Base-by-base conservation (phyloP, 2,888 invertebrate species). In the Pristionchus japonicus region DNA sequence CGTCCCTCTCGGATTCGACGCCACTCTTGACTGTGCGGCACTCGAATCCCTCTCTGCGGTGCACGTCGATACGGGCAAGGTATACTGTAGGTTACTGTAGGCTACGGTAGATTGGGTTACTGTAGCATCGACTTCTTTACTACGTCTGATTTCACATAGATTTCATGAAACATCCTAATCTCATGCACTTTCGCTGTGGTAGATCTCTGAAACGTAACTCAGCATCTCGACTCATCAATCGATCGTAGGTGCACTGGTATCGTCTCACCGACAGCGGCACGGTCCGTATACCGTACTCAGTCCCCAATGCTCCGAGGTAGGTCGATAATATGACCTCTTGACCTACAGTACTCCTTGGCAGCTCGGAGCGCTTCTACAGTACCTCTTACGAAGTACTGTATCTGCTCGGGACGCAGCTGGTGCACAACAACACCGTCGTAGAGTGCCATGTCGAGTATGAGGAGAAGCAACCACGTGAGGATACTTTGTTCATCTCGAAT, bases 1-100 rank as follows among this genome's bases (percentile, higher is more conserved):
- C 70, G 86, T 86, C 6, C 70, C 86, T 31, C 86, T 86, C 49
- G 86, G 86, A 27, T 70, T 49, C 70, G 70, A 67, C 13, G 70
- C 49, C 31, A 47, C 70, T 17, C 3, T 86, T 23, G 20, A 43
- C 34, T 86, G 86, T 23, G 70, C 70, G 6, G 86, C 70, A 20
- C 27, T 86, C 3, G 31, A 43, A 15, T 1, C 31, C 0, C 82
- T 83, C 1, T 9, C 9, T 3, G 34, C 49, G 17, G 82, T 83
- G 20, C 82, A 49, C 20, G 34, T 83, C 6, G 52, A 83, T 43
- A 15, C 20, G 15, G 6, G 31, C 6, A 83, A 83, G 52, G 82
- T 83, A 52, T 7, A 4, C 23, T 23, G 7, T 9, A n/a, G 6
- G n/a, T 9, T 9, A 11, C 6, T 11, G 43, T 43, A 43, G 43